These are phyloP conservation scores for Choristoneura rosaceana DNA, from an alignment of 2,888 invertebrate genomes.

Conservation along the genomic window DNA sequence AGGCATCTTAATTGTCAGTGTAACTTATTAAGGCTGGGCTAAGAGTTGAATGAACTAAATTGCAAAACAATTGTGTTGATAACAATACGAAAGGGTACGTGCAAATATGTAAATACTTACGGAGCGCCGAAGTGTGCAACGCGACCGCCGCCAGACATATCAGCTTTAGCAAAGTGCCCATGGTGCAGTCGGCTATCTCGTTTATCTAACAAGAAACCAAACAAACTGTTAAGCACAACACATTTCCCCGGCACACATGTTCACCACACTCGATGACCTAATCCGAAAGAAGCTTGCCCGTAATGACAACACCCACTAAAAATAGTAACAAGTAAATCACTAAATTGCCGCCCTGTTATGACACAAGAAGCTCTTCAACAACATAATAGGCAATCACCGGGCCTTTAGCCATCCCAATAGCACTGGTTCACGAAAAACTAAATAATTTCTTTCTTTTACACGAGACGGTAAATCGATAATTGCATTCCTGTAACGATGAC, in stretches of 20 bases:
- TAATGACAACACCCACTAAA: conserved; percentile 86
- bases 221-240: conserved; percentile 70
- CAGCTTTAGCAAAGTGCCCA: conserved; percentile 74
- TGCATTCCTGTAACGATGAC: conserved; percentile 55
- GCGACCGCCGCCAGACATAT: conserved; percentile 72
- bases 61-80: conserved; percentile 26
- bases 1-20: not conserved
- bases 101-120: conserved; percentile 65
- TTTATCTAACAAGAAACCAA: conserved; percentile 79
- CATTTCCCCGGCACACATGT: conserved; percentile 81
- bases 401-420: conserved; percentile 52
- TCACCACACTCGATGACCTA: conserved; percentile 82
- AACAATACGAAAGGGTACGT: conserved; percentile 47
- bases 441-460: conserved; percentile 67
- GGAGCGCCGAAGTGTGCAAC: conserved; percentile 71
- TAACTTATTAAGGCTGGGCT: not conserved
- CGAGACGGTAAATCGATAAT: conserved; percentile 76
- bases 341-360: conserved; percentile 60
- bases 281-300: conserved; percentile 77
- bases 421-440: conserved; percentile 57
- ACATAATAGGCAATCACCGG: conserved; percentile 50
- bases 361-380: conserved; percentile 61
- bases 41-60: conserved; percentile 1
- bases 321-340: conserved; percentile 84
- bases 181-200: conserved; percentile 68